These are phyloP conservation scores for Athalia cordata DNA, from an alignment of 2,888 invertebrate species.

Conservation along the genomic window DNA sequence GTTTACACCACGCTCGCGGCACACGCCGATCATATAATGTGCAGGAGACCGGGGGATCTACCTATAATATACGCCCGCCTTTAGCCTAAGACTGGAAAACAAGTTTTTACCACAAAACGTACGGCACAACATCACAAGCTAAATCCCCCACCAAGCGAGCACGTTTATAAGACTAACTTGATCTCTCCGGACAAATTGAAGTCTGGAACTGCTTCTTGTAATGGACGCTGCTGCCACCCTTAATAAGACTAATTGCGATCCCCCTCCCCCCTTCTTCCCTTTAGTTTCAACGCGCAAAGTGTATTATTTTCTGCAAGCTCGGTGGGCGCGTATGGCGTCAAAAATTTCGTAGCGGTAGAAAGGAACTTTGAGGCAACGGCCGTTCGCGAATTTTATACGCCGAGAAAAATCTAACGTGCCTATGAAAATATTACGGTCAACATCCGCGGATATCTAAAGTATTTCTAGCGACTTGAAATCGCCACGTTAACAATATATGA, in stretches of 20 bases:
- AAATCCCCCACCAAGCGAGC: no score
- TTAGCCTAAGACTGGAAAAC: conserved; percentile 37
- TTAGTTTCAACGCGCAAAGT: not conserved
- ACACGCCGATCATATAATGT: conserved; percentile 17
- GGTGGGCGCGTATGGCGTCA: not conserved
- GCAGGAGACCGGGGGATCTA: conserved; percentile 1
- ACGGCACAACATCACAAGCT: not conserved
- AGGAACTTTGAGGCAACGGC: no score
- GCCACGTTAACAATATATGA: no score
- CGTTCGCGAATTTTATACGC: no score
- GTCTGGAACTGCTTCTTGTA: conserved; percentile 31
- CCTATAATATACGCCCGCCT: conserved; percentile 15
- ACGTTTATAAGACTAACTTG: not conserved
- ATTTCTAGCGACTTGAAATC: not conserved
- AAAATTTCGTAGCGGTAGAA: no score
- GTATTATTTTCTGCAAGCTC: not conserved
- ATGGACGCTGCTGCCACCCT: conserved; percentile 10
- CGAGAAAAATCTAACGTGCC: no score
- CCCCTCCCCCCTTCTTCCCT: not conserved
- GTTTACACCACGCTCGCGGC: conserved; percentile 30
- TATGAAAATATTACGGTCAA: no score
- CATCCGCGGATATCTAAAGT: no score
- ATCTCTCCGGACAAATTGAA: conserved; percentile 39
- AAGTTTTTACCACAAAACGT: conserved; percentile 20
- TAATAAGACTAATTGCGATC: conserved; percentile 35